Evolutionary conservation across 2,888 invertebrate genomes (phyloP), one percentile per base, ranked within the genome.

Genomic region (Tachystola acroxantha): DNA sequence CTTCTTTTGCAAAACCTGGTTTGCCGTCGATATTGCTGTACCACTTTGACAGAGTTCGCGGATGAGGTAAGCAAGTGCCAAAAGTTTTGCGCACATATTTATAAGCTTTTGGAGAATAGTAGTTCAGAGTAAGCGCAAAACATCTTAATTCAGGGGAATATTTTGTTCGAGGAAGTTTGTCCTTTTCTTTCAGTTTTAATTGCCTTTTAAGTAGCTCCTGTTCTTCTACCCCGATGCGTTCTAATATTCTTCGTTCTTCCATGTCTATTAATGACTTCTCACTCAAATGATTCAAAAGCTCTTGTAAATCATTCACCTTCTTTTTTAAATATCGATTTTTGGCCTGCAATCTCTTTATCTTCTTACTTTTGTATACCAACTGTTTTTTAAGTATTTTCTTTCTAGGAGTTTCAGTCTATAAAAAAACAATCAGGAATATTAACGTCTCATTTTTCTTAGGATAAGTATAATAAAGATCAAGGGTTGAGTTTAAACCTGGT

Each of bases 51-150:
- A 58, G 10, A 10, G 56, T 53, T 13, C 32, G 27, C 16, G 45
- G 7, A 7, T 10, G n/a, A 2, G 35, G 24, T 13, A 35, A 30
- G 16, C 43, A 39, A 7, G 42, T 45, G 13, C 32, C 10, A 42
- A 62, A 59, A 7, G 39, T 42, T 33, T 46, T 41, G 11, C 57
- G 29, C 1, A 59, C 44, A 43, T 44, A 55, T 14, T 33, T 32
- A 34, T 59, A 56, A 6, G 56, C 55, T 34, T 42, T 50, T 10
- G 48, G 45, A 1, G 47, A 37, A 10, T 36, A 36, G 25, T 26
- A 39, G 7, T 39, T 7, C 7, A 39, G 24, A 7, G 39, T 39
- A 19, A 35, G 12, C 11, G 39, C 39, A 11, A 40, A 40, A n/a
- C 19, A 34, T 34, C 36, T 33, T 7, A 40, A 31, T 34, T 40